Evolutionary conservation across 2,888 invertebrate genomes (phyloP).

Genomic region (Dexiosoma caninum): DNA sequence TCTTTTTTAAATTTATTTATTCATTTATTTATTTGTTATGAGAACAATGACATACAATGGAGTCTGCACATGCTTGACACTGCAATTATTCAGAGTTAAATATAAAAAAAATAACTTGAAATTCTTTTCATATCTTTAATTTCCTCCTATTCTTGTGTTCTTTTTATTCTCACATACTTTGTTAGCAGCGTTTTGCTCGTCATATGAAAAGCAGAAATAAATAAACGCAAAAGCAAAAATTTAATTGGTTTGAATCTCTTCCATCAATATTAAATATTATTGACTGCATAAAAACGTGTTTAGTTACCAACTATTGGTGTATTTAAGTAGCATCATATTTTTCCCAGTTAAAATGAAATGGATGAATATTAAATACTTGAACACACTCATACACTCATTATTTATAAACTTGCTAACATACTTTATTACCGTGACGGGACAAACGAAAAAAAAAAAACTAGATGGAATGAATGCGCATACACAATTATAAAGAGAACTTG

Average conservation of each 20-base stretch:
- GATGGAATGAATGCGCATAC: constrained; percentile 25
- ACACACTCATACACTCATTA: not conserved
- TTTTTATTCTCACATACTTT: constrained; percentile 16
- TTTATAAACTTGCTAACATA: not conserved
- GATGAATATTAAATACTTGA: not conserved
- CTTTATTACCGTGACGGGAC: not conserved
- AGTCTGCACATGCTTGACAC: too few relatives aligned
- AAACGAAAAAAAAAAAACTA: constrained; percentile 34
- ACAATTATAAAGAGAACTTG: constrained; percentile 17
- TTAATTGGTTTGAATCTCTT: constrained; percentile 47
- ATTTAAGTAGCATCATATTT: not conserved
- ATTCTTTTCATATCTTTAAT: too few relatives aligned
- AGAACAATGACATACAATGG: too few relatives aligned
- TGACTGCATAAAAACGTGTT: constrained; percentile 51
- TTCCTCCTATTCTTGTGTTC: not conserved
- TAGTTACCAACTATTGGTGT: constrained; percentile 41
- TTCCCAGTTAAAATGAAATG: not conserved
- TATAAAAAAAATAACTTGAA: too few relatives aligned
- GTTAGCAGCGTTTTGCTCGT: not conserved
- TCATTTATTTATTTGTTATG: too few relatives aligned
- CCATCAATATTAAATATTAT: constrained; percentile 43
- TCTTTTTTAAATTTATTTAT: not conserved
- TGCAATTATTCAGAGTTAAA: too few relatives aligned
- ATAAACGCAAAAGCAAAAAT: constrained; percentile 41
- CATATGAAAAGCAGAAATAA: not conserved